Evolutionary conservation across 2,888 invertebrate genomes (phyloP), one percentile per base, ranked within the genome.

Genomic region (Ophioninae sp.): DNA sequence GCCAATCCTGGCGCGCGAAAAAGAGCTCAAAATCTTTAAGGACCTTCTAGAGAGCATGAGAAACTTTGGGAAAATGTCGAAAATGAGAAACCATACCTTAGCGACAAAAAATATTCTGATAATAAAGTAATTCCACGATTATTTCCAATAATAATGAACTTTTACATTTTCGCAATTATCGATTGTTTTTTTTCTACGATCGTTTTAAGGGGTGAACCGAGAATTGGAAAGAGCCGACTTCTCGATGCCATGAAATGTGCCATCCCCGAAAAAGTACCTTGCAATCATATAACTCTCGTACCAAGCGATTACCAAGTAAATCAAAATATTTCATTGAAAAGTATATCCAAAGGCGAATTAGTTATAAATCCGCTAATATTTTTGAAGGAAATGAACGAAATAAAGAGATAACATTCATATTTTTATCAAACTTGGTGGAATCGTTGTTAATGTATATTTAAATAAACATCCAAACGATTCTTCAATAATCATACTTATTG

Each of bases 171-270:
- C 8, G 7, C 21, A 21, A 41, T 23, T 1, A 37, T 44, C 3
- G 13, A 44, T 59, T 0, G 2, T 23, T 50, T 7, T 23, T 69
- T 62, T 61, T 41, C n/a, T n/a, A 7, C 93, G 23, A 78, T 41
- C 8, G 8, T 93, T 68, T 90, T 91, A 21, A 93, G 95, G 91
- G 95, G 95, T 0, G 94, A 94, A 57, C 93, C 93, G 0, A 92
- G 94, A 67, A 94, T 95, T 67, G 96, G 96, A 0, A 96, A 95
- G 90, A 94, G 94, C 0, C 93, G 95, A 77, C 89, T 96, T 10
- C 87, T 95, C 23, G 94, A 95, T 68, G 95, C 95, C 91, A 93
- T 95, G 77, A 89, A 94, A 7, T 92, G 92, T 83, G 87, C 93
- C 6, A 93, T 94, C 6, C 94, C 94, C 0, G 85, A 88, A 20